phyloP scores from a whole-genome alignment of 2,113 vertebrate species.

The Sinocyclocheilus anophthalmus region DNA sequence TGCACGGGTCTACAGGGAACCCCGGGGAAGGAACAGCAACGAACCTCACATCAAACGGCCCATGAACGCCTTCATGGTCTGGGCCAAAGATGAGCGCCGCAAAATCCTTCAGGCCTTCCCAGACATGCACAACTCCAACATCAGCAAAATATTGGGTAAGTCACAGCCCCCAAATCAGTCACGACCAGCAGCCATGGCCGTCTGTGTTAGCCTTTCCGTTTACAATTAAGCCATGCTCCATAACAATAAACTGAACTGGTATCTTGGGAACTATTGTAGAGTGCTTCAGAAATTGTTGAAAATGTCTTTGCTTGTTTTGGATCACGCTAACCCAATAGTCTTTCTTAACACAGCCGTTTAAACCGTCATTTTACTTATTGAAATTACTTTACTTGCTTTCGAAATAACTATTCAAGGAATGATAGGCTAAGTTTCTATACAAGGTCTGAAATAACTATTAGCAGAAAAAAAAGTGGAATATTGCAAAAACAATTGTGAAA shows the following conservation, averaged over 20 bases:
- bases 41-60: conserved; percentile 99
- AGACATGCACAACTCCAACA: conserved; percentile 99
- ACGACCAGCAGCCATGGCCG: background rate
- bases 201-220: conserved; percentile 18
- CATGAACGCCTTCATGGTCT: conserved; percentile 99
- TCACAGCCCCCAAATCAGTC: conserved; percentile 36
- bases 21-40: conserved; percentile 91
- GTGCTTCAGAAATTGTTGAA: conserved; percentile 1
- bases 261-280: conserved; percentile 33
- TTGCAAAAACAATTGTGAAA: background rate
- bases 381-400: conserved; percentile 2
- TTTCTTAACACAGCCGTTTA: conserved; percentile 1
- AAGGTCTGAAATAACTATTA: background rate
- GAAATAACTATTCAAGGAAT: conserved; percentile 1
- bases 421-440: background rate
- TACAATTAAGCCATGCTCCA: conserved; percentile 25
- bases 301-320: conserved; percentile 36
- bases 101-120: conserved; percentile 99
- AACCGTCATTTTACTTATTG: background rate
- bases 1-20: conserved; percentile 95
- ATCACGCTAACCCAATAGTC: background rate
- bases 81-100: conserved; percentile 97
- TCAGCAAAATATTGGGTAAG: conserved; percentile 99
- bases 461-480: background rate
- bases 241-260: conserved; percentile 34